Base-by-base conservation (phyloP, 2,797 vertebrate genomes). In the Miichthys miiuy region DNA sequence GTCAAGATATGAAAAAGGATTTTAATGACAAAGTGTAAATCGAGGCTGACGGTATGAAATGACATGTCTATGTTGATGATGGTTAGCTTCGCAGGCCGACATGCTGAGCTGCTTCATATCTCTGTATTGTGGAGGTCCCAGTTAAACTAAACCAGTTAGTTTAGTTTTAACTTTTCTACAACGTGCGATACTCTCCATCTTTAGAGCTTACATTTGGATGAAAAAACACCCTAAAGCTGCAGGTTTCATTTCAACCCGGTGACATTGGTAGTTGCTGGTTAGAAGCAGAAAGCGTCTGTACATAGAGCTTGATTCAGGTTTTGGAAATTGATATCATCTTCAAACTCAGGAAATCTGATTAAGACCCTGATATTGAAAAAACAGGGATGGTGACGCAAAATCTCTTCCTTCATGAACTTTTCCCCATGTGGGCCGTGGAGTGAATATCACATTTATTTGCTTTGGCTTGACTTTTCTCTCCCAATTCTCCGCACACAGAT, bases 371-470 rank as follows among this genome's bases (percentile, higher is more conserved):
- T 57, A 14, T 60, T 47, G 46, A 23, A 41, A 60, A 42, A 78
- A 67, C 18, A 21, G 5, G 20, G 2, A 38, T 17, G 42, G 8
- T 18, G 13, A 57, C 16, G 23, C 21, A 44, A 13, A 68, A 51
- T 72, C 51, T 52, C 21, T 25, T 6, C 0, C 25, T 56, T 75
- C 30, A 58, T 72, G 30, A 64, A 70, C 38, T 51, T 21, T 9
- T 5, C 10, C 30, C 41, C 38, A 12, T 55, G 18, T 41, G 48
- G 44, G 7, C 54, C 0, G 7, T 42, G 4, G 23, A 68, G 46
- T 55, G 61, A 66, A 68, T 65, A 76, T 78, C 67, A 48, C 16
- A 20, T 77, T 51, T 73, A 70, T 82, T 87, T 83, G 42, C 65
- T 60, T 68, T 87, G 78, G 61, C 38, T 67, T 30, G 17, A 38